These are phyloP conservation scores for Melanocharis versteri DNA, from an alignment of 2,113 vertebrate genomes.

Conservation along the genomic window DNA sequence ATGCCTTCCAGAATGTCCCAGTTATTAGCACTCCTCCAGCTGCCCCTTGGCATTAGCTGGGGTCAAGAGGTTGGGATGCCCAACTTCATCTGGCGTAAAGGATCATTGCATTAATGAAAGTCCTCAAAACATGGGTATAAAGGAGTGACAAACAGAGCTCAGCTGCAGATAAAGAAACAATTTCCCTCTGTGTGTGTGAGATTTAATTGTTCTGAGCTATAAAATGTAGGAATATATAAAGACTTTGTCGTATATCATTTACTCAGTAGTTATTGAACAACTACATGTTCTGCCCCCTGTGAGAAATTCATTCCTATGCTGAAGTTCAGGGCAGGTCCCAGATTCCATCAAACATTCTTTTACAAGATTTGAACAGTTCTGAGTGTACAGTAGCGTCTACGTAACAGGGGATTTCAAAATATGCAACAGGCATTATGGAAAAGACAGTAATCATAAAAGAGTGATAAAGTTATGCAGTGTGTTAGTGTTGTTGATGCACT, in stretches of 20 bases:
- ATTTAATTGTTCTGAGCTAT: neutral
- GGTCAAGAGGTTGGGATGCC: neutral
- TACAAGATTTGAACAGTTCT: neutral
- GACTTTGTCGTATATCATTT: neutral
- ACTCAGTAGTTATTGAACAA: neutral
- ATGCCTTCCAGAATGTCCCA: neutral
- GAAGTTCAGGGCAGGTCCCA: neutral
- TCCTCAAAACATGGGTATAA: neutral
- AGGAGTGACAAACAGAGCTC: neutral
- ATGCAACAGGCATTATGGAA: neutral
- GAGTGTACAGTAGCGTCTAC: neutral
- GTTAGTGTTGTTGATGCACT: neutral
- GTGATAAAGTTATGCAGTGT: neutral
- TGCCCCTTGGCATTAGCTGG: neutral
- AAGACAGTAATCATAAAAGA: neutral
- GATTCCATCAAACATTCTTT: neutral
- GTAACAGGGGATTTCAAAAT: neutral
- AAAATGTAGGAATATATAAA: neutral
- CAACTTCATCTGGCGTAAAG: neutral
- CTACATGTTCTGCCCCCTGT: neutral
- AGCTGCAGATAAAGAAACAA: neutral
- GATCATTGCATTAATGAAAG: neutral
- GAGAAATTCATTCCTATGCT: neutral
- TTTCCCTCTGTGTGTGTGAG: neutral
- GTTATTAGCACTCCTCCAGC: neutral